A percentile compares a stretch with the other conserved stretches of the same genome.
phyloP scores from a whole-genome alignment of 2,113 vertebrate genomes.

The Alethe castanea region DNA sequence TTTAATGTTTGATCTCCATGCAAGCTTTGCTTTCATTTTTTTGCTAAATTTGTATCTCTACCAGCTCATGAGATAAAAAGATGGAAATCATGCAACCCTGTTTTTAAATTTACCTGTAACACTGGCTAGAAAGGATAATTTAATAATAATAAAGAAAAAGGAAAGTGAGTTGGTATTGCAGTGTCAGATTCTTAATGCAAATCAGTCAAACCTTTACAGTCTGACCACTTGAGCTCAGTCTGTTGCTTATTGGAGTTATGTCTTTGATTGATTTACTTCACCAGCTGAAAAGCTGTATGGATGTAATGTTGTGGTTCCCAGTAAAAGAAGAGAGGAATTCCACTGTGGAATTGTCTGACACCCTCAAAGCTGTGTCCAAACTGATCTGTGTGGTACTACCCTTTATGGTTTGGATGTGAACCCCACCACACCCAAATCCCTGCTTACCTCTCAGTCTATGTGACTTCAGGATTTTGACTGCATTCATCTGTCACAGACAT shows the following conservation, averaged over 20 bases:
- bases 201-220: background rate
- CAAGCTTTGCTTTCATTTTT: background rate
- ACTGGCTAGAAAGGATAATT: background rate
- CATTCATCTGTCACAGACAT: background rate
- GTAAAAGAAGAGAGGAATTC: background rate
- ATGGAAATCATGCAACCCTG: background rate
- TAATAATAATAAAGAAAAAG: too few relatives aligned
- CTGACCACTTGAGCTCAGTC: background rate
- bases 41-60: background rate
- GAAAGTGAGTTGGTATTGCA: background rate
- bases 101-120: background rate
- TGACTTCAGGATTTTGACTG: background rate
- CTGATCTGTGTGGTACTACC: accelerated
- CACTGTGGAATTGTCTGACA: background rate
- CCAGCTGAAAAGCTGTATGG: background rate
- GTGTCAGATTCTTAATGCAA: background rate
- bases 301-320: background rate
- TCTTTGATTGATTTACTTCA: background rate
- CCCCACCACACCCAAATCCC: background rate
- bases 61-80: background rate
- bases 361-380: background rate
- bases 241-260: background rate
- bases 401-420: background rate
- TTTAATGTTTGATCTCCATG: background rate
- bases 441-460: background rate